Conservation (phyloP, 1,140 invertebrate species). For the Melitaea cinxia region DNA sequence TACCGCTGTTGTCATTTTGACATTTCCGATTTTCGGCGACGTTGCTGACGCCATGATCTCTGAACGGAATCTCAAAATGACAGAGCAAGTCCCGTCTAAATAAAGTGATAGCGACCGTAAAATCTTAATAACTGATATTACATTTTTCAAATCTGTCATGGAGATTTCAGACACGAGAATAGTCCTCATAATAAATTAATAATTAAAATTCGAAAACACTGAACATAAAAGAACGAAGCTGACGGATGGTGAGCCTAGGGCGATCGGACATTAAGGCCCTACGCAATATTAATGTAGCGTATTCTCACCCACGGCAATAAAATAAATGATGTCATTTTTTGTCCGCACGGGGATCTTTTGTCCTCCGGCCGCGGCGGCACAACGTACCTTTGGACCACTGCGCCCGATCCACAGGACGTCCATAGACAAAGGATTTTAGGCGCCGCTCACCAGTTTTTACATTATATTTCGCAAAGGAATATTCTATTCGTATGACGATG, state of each 20-base stretch:
- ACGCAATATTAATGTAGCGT: constrained; percentile 76
- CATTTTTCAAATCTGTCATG: constrained; percentile 10
- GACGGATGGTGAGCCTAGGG: constrained; percentile 70
- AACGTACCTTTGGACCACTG: constrained; percentile 53
- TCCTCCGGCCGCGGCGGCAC: constrained; percentile 61
- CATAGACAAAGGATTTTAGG: constrained; percentile 73
- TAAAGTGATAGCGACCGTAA: no score
- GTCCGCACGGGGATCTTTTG: constrained; percentile 70
- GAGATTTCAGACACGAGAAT: constrained; percentile 2
- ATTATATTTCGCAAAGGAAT: constrained; percentile 54
- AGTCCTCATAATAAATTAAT: constrained; percentile 7
- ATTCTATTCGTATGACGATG: constrained; percentile 50
- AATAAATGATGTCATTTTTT: constrained; percentile 82
- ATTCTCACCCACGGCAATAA: constrained; percentile 79
- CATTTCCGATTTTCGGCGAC: no score
- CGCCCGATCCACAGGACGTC: constrained; percentile 62
- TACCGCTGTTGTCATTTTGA: no score
- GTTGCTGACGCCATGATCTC: no score
- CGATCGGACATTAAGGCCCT: constrained; percentile 72
- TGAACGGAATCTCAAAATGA: no score
- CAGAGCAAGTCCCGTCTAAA: no score
- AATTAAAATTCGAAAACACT: constrained; percentile 24
- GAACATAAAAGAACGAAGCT: constrained; percentile 61
- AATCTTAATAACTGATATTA: no score
- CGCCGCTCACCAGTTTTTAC: constrained; percentile 67